These are phyloP conservation scores for Dendroctonus ponderosae DNA, from an alignment of 1,140 invertebrate species.

Conservation along the genomic window DNA sequence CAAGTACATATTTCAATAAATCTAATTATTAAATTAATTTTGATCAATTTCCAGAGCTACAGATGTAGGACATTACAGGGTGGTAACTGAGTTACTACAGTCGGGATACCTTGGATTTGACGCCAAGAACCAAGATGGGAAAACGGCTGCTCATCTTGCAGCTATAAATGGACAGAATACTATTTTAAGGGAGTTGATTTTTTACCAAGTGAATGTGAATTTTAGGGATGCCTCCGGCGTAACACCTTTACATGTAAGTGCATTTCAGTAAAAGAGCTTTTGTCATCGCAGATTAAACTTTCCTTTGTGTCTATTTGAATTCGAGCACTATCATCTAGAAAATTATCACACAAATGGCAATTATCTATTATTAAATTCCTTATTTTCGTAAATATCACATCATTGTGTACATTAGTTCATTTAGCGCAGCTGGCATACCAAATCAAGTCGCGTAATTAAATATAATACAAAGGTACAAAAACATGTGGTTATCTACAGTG, in stretches of 20 bases:
- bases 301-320: no score
- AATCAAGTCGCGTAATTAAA: no score
- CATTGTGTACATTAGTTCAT: no score
- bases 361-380: no score
- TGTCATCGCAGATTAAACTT: no score
- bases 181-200: conserved; percentile 74
- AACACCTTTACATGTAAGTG: conserved; percentile 81
- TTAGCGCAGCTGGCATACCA: no score
- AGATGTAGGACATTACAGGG: conserved; percentile 67
- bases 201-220: conserved; percentile 75
- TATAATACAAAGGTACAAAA: no score
- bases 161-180: conserved; percentile 68
- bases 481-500: no score
- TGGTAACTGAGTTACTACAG: conserved; percentile 77
- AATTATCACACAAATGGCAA: no score
- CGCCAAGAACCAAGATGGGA: conserved; percentile 85
- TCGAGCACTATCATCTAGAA: no score
- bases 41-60: conserved; percentile 53
- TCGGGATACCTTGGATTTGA: conserved; percentile 54
- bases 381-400: no score
- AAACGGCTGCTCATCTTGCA: conserved; percentile 85
- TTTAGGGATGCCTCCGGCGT: conserved; percentile 79
- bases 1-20: background rate
- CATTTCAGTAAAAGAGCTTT: no score
- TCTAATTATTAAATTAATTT: conserved; percentile 1